These are phyloP conservation scores for Tonatia bakeri DNA, from an alignment of 2,113 vertebrate species.

Conservation along the genomic window DNA sequence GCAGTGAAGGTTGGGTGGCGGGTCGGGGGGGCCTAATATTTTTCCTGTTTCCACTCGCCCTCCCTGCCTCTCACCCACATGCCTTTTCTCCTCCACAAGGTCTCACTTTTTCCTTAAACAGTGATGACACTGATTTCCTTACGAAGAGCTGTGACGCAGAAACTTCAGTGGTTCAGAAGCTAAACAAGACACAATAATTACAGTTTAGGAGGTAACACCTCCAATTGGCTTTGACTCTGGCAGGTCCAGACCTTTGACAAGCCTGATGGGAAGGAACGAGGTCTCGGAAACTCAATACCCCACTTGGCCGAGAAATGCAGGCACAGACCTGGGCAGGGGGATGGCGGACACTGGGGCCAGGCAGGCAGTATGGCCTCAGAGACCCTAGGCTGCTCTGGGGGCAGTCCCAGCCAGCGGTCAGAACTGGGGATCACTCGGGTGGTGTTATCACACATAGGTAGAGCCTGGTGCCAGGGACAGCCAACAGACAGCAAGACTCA, in stretches of 20 bases:
- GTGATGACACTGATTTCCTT: neutral
- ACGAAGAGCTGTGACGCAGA: neutral
- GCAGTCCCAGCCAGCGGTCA: neutral
- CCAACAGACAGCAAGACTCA: neutral
- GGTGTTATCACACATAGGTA: neutral
- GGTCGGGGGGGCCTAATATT: fast-evolving
- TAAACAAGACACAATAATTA: neutral
- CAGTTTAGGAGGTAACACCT: neutral
- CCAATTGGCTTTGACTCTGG: neutral
- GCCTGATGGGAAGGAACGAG: neutral
- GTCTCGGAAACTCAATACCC: neutral
- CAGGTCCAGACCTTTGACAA: neutral
- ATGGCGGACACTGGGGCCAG: fast-evolving
- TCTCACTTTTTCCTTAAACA: neutral
- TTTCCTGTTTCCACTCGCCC: neutral
- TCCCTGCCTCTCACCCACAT: neutral
- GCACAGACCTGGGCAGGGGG: neutral
- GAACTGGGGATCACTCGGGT: neutral
- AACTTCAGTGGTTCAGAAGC: neutral
- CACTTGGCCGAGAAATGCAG: neutral
- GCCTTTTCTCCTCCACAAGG: neutral
- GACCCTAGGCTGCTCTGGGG: neutral
- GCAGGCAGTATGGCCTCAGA: neutral
- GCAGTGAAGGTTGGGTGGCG: fast-evolving
- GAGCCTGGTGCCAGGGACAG: neutral